Conservation (phyloP, 2,113 vertebrate genomes). For the Cacatua alba region DNA sequence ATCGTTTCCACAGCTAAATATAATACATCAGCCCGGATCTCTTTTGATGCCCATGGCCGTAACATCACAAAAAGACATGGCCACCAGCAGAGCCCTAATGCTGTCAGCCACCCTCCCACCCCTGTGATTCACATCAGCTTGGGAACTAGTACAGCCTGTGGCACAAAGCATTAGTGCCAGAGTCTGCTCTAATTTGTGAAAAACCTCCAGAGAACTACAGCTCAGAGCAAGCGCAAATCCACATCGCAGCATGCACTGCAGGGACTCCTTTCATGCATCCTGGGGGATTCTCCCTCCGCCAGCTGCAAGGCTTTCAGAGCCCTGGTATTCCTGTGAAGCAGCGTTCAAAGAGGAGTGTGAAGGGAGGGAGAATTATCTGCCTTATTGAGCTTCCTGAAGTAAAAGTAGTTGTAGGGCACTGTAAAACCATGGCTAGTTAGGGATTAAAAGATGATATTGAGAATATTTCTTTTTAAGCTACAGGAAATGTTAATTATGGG, state of each 20-base stretch:
- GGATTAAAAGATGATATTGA: not conserved
- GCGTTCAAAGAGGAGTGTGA: not conserved
- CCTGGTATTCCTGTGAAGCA: not conserved
- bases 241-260: not conserved
- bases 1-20: not conserved
- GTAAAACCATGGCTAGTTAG: not conserved
- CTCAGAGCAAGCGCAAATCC: not conserved
- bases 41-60: not conserved
- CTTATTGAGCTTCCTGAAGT: not conserved
- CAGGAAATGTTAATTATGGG: not conserved
- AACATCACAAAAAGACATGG: not conserved
- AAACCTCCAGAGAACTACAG: not conserved
- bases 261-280: not conserved
- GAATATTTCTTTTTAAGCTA: not conserved
- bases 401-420: not conserved
- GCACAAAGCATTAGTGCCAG: not conserved
- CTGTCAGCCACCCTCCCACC: not conserved
- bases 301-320: not conserved
- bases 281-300: not conserved
- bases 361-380: not conserved
- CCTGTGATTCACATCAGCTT: not conserved
- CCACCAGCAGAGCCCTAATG: not conserved
- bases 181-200: not conserved
- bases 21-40: not conserved
- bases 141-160: not conserved